phyloP scores from a whole-genome alignment of 2,797 vertebrate species.

The Fratercula arctica region DNA sequence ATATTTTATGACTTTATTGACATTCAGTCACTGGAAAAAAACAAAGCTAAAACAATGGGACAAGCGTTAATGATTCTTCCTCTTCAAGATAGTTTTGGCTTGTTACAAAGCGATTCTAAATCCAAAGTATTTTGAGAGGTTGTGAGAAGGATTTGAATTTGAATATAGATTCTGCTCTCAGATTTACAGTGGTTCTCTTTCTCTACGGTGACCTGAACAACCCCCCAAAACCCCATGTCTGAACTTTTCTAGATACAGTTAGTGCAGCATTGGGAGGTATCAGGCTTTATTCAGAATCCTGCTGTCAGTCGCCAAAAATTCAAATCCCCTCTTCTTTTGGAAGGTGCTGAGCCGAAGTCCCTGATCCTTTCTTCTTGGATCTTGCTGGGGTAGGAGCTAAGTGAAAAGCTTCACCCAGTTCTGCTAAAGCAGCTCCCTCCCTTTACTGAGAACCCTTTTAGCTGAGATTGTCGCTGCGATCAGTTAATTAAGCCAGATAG shows the following conservation, averaged over 20 bases:
- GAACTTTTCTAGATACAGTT: background rate
- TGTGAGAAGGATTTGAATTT: background rate
- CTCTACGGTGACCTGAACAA: background rate
- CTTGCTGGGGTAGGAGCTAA: background rate
- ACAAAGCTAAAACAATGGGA: background rate
- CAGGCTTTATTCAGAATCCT: background rate
- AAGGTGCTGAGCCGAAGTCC: background rate
- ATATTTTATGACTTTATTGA: background rate
- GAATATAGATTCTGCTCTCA: background rate
- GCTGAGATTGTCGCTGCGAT: background rate
- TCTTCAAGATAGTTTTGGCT: background rate
- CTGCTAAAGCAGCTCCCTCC: background rate
- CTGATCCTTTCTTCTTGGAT: background rate
- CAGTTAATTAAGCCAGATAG: background rate
- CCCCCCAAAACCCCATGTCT: accelerated
- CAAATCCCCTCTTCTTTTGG: background rate
- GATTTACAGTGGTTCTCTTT: background rate
- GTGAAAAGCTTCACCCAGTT: background rate
- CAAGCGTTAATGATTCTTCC: background rate
- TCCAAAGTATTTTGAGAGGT: background rate
- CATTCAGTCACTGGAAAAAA: background rate
- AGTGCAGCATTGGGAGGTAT: background rate
- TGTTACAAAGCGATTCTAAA: background rate
- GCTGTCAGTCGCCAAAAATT: background rate
- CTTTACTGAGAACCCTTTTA: background rate